Evolutionary conservation across 2,888 invertebrate genomes (phyloP).

Genomic region (Campoplex nolae): DNA sequence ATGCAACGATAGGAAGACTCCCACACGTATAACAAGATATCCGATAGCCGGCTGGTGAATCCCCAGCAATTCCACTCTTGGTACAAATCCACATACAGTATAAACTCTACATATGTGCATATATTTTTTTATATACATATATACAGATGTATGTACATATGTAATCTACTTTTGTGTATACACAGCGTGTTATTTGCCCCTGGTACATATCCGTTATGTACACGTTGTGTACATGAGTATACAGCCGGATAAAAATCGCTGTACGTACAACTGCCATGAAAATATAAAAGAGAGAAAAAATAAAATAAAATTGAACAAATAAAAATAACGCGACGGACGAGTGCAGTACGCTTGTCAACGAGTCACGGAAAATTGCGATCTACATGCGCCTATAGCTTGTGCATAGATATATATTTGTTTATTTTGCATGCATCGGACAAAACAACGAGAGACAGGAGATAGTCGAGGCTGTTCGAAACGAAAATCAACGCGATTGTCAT

Average conservation of each 20-base stretch:
- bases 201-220: slow-evolving; percentile 50
- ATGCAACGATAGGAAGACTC: slow-evolving; percentile 74
- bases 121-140: slow-evolving; percentile 6
- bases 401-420: slow-evolving; percentile 12
- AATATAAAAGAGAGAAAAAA: slow-evolving; percentile 30
- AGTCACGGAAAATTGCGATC: slow-evolving; percentile 61
- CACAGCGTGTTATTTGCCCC: slow-evolving; percentile 64
- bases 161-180: slow-evolving; percentile 55
- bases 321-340: slow-evolving; percentile 23
- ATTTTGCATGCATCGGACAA: slow-evolving; percentile 20
- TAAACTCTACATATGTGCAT: slow-evolving; percentile 32
- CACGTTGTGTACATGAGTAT: slow-evolving; percentile 24
- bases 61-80: slow-evolving; percentile 73
- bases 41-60: slow-evolving; percentile 77
- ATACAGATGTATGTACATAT: slow-evolving; percentile 3
- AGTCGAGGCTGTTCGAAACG: slow-evolving; percentile 27
- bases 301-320: slow-evolving; percentile 8
- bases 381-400: slow-evolving; percentile 9
- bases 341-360: slow-evolving; percentile 41
- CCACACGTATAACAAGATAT: slow-evolving; percentile 80
- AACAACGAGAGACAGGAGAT: slow-evolving; percentile 42
- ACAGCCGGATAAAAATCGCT: slow-evolving; percentile 58
- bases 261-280: slow-evolving; percentile 63
- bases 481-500: slow-evolving; percentile 65
- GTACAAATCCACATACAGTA: slow-evolving; percentile 49